Base-by-base conservation (phyloP, 2,797 vertebrate species). In the Rhinophrynus dorsalis region DNA sequence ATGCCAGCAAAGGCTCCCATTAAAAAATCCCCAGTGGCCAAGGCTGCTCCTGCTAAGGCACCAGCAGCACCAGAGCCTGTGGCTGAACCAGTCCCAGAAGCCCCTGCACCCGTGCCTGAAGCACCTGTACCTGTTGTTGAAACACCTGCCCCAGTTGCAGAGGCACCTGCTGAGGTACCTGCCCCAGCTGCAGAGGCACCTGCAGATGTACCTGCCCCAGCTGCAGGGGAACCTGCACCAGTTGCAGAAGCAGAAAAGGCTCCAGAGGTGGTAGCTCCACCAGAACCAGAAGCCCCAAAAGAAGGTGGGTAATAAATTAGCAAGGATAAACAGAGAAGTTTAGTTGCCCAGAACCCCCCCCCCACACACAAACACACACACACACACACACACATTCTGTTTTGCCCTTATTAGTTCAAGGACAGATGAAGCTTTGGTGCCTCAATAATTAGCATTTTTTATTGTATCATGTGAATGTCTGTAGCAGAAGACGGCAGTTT, bases 1-100 rank as follows among this genome's bases (percentile, higher is more conserved):
- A 94, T 94, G 93, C 90, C 93, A 0, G 74, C 85, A 32, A 92
- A 93, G 81, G 80, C 88, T 1, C 83, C 90, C 58, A 87, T 90
- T 75, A 90, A 90, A 77, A 91, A 91, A 74, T 79, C 88, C 35
- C 76, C 84, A 3, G 82, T 80, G 44, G 81, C 88, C 1, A 85
- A 86, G 76, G 44, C 64, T 0, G 81, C 77, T 1, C 80, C 44
- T 0, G 37, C 21, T 0, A 69, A 82, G 63, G 81, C 75, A 21
- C 42, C 52, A 6, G 21, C 26, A 17, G 20, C n/a, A 5, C 10
- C 21, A 8, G 20, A 10, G 5, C 48, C 59, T 6, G 27, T 20
- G 5, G 18, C 42, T 33, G 59, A 21, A n/a, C 50, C 68, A 21
- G 42, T 33, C 29, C 30, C 30, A 23, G 68, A 71, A 64, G 12